Evolutionary conservation across 1,140 invertebrate genomes (phyloP).

Genomic region (Neuroterus valhalla): DNA sequence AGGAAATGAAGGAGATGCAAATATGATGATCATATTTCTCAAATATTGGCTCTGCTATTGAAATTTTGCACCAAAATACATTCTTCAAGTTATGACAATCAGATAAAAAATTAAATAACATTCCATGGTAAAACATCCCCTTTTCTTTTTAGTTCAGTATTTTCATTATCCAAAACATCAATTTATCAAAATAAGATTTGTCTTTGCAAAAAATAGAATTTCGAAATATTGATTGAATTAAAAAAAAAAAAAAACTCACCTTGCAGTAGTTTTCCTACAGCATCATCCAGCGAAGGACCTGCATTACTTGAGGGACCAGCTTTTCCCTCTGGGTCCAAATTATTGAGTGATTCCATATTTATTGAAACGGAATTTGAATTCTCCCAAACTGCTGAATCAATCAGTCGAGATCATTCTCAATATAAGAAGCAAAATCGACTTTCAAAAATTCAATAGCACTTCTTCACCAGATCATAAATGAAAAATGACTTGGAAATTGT

Average conservation of each 20-base stretch:
- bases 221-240: neutral
- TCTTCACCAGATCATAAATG: neutral
- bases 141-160: no score
- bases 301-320: slow-evolving; percentile 59
- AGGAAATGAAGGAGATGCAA: slow-evolving; percentile 32
- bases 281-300: slow-evolving; percentile 66
- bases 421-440: neutral
- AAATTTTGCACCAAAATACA: neutral
- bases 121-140: neutral
- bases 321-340: slow-evolving; percentile 57
- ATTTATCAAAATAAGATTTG: no score
- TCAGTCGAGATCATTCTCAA: neutral
- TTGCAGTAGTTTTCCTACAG: slow-evolving; percentile 71
- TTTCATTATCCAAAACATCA: no score
- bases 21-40: slow-evolving; percentile 20
- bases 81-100: neutral
- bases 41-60: slow-evolving; percentile 6
- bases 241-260: slow-evolving; percentile 51
- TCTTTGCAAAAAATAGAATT: neutral
- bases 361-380: neutral
- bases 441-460: neutral
- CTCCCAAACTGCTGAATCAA: slow-evolving; percentile 14
- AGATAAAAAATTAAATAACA: neutral
- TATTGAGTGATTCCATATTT: slow-evolving; percentile 58
- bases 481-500: neutral